Percentiles rank a stretch among this genome's conserved stretches.
Evolutionary conservation across 2,888 invertebrate genomes (phyloP).

Genomic region (Dryocosmus kuriphilus): DNA sequence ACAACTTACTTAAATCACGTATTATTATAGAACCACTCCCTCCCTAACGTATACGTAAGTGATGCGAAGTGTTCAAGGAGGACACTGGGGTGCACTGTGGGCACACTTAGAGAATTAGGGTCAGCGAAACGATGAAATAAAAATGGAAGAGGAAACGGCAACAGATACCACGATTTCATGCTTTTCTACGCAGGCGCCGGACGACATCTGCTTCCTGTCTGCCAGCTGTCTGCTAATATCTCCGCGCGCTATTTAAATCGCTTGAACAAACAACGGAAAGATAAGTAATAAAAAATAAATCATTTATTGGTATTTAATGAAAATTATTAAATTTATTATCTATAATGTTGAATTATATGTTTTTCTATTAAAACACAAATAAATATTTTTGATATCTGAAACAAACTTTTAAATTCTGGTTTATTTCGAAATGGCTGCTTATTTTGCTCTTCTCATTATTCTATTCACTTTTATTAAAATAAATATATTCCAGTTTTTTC

Average conservation of each 20-base stretch:
- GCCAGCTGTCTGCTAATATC: background rate
- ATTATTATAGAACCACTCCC: constrained; percentile 71
- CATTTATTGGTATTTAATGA: too few relatives aligned
- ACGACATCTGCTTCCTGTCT: background rate
- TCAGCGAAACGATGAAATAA: constrained; percentile 60
- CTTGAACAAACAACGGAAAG: background rate
- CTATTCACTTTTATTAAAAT: too few relatives aligned
- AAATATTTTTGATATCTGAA: too few relatives aligned
- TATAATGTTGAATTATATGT: too few relatives aligned
- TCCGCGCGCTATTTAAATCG: background rate
- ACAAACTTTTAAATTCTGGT: too few relatives aligned
- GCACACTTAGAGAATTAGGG: constrained; percentile 61
- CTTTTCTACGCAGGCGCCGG: constrained; percentile 3
- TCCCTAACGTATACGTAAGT: constrained; percentile 63
- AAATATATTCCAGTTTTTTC: too few relatives aligned
- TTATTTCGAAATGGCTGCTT: too few relatives aligned
- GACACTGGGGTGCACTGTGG: constrained; percentile 67
- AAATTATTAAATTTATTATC: too few relatives aligned
- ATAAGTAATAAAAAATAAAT: too few relatives aligned
- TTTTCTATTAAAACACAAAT: too few relatives aligned
- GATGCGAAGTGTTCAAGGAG: constrained; percentile 68
- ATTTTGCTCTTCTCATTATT: too few relatives aligned
- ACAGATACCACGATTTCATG: constrained; percentile 37
- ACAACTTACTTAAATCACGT: constrained; percentile 73
- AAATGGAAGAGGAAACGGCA: constrained; percentile 53